These are phyloP conservation scores for Hipparchia semele DNA, from an alignment of 2,888 invertebrate genomes.

Conservation along the genomic window DNA sequence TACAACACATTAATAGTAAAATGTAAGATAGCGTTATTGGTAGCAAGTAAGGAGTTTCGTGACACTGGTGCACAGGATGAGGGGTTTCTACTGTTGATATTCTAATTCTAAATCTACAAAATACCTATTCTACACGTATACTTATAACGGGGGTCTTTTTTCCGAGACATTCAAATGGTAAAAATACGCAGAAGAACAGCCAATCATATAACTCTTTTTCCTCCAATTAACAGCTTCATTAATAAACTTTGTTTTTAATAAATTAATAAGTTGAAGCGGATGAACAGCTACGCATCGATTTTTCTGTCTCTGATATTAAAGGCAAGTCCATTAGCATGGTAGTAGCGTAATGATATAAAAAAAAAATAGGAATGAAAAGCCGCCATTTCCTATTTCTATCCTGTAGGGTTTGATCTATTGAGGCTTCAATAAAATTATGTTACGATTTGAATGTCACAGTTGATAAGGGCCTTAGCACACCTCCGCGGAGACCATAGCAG, in stretches of 20 bases:
- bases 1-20: slow-evolving; percentile 6
- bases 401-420: too few species aligned
- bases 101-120: slow-evolving; percentile 11
- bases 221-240: too few species aligned
- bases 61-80: slow-evolving; percentile 27
- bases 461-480: too few species aligned
- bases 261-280: too few species aligned
- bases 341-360: too few species aligned
- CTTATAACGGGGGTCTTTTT: not conserved
- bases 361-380: not conserved
- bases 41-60: slow-evolving; percentile 31
- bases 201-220: too few species aligned
- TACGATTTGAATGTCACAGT: not conserved
- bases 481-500: too few species aligned
- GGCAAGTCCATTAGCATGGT: too few species aligned
- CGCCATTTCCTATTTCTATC: too few species aligned
- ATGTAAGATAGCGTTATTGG: slow-evolving; percentile 17
- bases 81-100: slow-evolving; percentile 11
- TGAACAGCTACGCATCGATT: too few species aligned
- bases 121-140: not conserved
- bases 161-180: not conserved
- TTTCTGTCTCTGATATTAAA: too few species aligned
- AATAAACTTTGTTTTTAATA: too few species aligned
- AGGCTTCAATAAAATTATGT: not conserved
- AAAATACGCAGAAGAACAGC: not conserved